A percentile compares a stretch with the other conserved stretches of the same genome.
Evolutionary conservation across 2,797 vertebrate genomes (phyloP).

Genomic region (Phrynocephalus guinanensis): DNA sequence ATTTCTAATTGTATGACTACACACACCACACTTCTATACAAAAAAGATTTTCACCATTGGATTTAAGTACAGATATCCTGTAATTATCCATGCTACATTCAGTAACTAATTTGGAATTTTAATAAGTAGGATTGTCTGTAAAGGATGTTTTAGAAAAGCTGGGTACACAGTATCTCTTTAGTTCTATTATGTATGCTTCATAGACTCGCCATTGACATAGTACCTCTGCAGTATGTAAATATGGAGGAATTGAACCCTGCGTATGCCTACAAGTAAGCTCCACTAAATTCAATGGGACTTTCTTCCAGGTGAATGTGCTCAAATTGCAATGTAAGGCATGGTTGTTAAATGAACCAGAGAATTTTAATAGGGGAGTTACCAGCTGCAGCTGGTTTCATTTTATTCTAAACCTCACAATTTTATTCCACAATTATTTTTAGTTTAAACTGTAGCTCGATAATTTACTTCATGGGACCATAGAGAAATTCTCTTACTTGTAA

Average conservation of each 20-base stretch:
- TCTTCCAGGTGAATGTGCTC: background rate
- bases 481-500: background rate
- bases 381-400: background rate
- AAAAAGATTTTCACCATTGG: slow-evolving; percentile 45
- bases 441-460: background rate
- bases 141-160: slow-evolving; percentile 23
- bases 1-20: slow-evolving; percentile 47
- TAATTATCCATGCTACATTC: slow-evolving; percentile 58
- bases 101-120: slow-evolving; percentile 41
- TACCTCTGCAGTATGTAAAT: background rate
- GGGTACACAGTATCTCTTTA: slow-evolving; percentile 11
- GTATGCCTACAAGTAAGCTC: background rate
- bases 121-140: slow-evolving; percentile 7
- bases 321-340: background rate
- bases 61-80: slow-evolving; percentile 46
- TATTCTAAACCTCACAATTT: background rate
- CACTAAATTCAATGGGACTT: background rate
- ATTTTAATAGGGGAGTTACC: background rate
- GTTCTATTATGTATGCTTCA: background rate
- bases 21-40: slow-evolving; percentile 48
- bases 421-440: background rate
- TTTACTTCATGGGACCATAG: background rate
- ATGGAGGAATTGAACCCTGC: background rate
- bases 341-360: background rate
- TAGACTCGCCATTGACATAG: background rate